phyloP scores from a whole-genome alignment of 2,888 invertebrate genomes.

The Syrphus vitripennis region DNA sequence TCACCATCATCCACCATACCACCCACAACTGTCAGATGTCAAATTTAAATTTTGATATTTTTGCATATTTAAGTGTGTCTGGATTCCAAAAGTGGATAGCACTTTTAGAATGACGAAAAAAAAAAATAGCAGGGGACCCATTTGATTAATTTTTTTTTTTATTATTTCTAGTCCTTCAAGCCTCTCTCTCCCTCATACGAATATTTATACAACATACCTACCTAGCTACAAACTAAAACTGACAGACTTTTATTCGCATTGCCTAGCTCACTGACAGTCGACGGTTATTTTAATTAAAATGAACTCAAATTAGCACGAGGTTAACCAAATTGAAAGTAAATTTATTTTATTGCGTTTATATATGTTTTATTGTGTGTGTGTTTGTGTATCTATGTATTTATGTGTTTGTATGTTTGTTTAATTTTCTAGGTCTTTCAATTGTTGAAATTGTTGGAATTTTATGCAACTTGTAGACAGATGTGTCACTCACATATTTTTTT shows the following conservation, averaged over 20 bases:
- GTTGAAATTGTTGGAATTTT: slow-evolving; percentile 71
- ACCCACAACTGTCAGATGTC: slow-evolving; percentile 17
- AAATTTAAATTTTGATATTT: slow-evolving; percentile 17
- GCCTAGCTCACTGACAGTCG: slow-evolving; percentile 55
- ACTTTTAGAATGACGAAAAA: background rate
- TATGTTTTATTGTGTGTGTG: slow-evolving; percentile 10
- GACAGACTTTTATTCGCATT: slow-evolving; percentile 36
- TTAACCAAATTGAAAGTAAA: slow-evolving; percentile 79
- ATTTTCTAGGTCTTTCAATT: slow-evolving; percentile 71
- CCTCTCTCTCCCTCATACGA: background rate
- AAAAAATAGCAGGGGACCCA: background rate
- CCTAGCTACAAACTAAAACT: background rate
- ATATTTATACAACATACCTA: background rate
- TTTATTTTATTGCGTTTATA: slow-evolving; percentile 65
- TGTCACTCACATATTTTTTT: slow-evolving; percentile 58
- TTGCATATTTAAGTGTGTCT: slow-evolving; percentile 36
- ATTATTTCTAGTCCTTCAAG: slow-evolving; percentile 22
- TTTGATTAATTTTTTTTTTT: slow-evolving; percentile 21
- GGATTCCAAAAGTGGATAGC: slow-evolving; percentile 10
- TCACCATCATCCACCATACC: background rate
- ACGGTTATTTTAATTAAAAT: slow-evolving; percentile 78
- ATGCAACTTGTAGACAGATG: slow-evolving; percentile 69
- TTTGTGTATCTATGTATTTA: background rate
- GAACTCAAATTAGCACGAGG: slow-evolving; percentile 80
- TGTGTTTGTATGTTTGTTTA: slow-evolving; percentile 15